These are phyloP conservation scores for Hyphantria cunea DNA, from an alignment of 1,140 invertebrate genomes.

Conservation along the genomic window DNA sequence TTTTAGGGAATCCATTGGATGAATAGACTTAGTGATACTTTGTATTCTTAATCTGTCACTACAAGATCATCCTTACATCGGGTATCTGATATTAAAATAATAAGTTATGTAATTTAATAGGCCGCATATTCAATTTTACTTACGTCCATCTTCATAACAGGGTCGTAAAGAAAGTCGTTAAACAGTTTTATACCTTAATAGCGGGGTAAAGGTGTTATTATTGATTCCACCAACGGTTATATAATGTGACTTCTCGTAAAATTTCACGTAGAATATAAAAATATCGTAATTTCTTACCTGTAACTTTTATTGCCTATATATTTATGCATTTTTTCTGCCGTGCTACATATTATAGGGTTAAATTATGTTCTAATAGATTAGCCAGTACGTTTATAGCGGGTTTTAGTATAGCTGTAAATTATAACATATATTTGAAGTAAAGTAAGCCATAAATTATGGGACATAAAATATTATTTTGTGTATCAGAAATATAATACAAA, in stretches of 20 bases:
- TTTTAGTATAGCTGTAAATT: too few relatives aligned
- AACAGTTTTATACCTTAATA: neutral
- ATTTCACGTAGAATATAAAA: slow-evolving; percentile 27
- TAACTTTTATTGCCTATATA: slow-evolving; percentile 14
- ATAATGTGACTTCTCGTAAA: slow-evolving; percentile 30
- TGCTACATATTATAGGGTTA: slow-evolving; percentile 6
- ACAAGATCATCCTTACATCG: too few relatives aligned
- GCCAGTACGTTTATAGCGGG: too few relatives aligned
- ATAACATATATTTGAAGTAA: too few relatives aligned
- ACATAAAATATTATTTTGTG: too few relatives aligned
- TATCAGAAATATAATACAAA: too few relatives aligned
- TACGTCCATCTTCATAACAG: neutral
- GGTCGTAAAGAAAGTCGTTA: neutral
- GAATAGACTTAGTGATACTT: too few relatives aligned
- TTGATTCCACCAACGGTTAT: slow-evolving; percentile 38
- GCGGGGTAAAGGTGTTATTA: slow-evolving; percentile 27
- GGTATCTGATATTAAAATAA: too few relatives aligned
- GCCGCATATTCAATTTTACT: neutral
- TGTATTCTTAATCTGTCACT: too few relatives aligned
- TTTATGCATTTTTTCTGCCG: slow-evolving; percentile 12
- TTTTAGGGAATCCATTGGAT: too few relatives aligned
- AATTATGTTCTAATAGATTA: slow-evolving; percentile 14
- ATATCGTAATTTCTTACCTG: slow-evolving; percentile 8
- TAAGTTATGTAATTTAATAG: too few relatives aligned
- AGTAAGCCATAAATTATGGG: too few relatives aligned